Evolutionary conservation across 2,888 invertebrate species (phyloP), one percentile per base, ranked within the genome.

Genomic region (Pardosa pseudoannulata): DNA sequence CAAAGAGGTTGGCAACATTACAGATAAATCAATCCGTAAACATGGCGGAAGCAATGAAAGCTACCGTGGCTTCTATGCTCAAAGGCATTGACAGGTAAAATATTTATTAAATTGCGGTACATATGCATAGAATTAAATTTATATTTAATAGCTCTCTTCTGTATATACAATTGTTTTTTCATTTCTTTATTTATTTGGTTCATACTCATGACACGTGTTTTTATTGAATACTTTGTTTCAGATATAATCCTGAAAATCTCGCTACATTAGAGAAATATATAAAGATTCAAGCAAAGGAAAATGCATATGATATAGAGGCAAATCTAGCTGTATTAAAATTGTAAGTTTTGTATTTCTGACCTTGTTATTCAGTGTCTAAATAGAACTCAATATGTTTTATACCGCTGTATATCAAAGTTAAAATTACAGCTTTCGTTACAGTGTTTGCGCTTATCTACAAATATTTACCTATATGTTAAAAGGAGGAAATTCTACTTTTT

Each of bases 211-310:
- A 56, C 23, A n/a, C 27, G 27, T 27, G 27, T 9, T 28, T 28
- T 64, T 0, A 16, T 27, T 7, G 27, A 16, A 36, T 0, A 68
- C 29, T 85, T 62, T 41, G 2, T 87, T 80, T 71, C 29, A 88
- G 98, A 90, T 99, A 99, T 92, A 99, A 99, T 92, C 98, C 98
- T 27, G 97, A 98, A 88, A 98, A 99, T 92, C 93, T 98, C 65
- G 94, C 94, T 89, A 96, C 96, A 13, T 93, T 99, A 89, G 97
- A 98, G 91, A 94, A 95, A 82, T 99, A 99, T 92, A 97, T 99
- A 13, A 96, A 97, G 90, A 94, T 96, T 90, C 98, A 99, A 91
- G 96, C 97, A 0, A 94, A 95, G 88, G 98, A 98, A 91, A 98
- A 98, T 92, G 95, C 96, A 0, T 98, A 99, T 91, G 98, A 99